Conservation (phyloP, 2,113 vertebrate species). For the Stegostoma tigrinum region DNA sequence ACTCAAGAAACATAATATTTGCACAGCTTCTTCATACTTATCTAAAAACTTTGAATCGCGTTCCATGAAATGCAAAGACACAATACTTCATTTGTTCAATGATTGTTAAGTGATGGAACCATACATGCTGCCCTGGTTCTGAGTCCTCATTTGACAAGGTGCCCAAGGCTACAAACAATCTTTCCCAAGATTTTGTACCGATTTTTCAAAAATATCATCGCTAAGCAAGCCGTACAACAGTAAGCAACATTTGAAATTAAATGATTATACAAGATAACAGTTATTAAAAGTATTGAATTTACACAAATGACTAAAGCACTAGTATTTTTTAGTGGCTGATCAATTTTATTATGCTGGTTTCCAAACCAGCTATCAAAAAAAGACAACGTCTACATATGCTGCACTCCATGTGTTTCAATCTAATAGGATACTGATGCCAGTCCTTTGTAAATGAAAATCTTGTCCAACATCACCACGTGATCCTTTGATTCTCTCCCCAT, state of each 20-base stretch:
- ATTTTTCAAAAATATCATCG: background rate
- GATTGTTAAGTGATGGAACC: background rate
- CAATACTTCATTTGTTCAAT: background rate
- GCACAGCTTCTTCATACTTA: background rate
- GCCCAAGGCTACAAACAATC: background rate
- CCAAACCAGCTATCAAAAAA: background rate
- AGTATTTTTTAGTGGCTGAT: background rate
- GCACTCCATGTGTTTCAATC: background rate
- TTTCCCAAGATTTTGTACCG: background rate
- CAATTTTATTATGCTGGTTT: background rate
- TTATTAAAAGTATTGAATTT: background rate
- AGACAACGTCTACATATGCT: background rate
- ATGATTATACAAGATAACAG: background rate
- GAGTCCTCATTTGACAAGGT: background rate
- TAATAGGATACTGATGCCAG: background rate
- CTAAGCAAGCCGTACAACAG: background rate
- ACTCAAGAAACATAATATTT: background rate
- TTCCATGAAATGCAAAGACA: background rate
- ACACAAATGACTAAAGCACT: background rate
- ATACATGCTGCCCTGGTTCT: background rate
- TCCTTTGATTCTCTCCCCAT: background rate
- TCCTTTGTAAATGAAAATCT: background rate
- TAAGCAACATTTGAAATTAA: background rate
- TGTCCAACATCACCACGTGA: background rate
- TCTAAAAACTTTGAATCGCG: background rate